A percentile compares a stretch with the other conserved stretches of the same genome.
phyloP scores from a whole-genome alignment of 2,888 invertebrate species.

The Eupeodes luniger region DNA sequence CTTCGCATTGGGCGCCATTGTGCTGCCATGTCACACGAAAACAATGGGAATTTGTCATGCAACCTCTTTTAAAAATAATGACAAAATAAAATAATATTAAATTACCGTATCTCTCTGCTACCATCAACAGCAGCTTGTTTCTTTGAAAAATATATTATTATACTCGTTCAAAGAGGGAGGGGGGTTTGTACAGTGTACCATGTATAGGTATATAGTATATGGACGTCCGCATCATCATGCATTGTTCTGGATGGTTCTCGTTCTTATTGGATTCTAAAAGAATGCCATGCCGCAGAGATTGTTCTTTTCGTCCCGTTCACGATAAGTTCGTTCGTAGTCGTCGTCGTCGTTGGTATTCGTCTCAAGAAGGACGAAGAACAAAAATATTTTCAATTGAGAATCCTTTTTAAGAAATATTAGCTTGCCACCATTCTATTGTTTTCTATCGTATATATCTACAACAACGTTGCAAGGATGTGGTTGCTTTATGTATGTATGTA shows the following conservation, averaged over 20 bases:
- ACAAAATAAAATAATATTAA: constrained; percentile 63
- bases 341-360: not conserved
- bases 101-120: constrained; percentile 48
- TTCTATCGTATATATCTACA: not conserved
- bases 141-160: not conserved
- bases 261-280: constrained; percentile 56
- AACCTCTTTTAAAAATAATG: constrained; percentile 64
- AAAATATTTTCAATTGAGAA: constrained; percentile 50
- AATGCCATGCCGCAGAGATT: constrained; percentile 23
- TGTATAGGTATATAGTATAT: not conserved
- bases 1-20: constrained; percentile 34
- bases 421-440: constrained; percentile 39
- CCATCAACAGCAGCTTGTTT: constrained; percentile 15
- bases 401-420: constrained; percentile 59
- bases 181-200: too few relatives aligned
- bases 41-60: constrained; percentile 73
- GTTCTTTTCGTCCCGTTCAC: not conserved
- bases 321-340: constrained; percentile 6
- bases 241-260: constrained; percentile 36
- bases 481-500: not conserved
- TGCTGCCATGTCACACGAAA: constrained; percentile 48
- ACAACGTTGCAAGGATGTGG: not conserved
- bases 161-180: not conserved
- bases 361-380: constrained; percentile 24
- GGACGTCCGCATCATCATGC: constrained; percentile 47